These are phyloP conservation scores for Ianthella basta DNA, from an alignment of 37 sponge, comb jelly and placozoan genomes.

Conservation along the genomic window DNA sequence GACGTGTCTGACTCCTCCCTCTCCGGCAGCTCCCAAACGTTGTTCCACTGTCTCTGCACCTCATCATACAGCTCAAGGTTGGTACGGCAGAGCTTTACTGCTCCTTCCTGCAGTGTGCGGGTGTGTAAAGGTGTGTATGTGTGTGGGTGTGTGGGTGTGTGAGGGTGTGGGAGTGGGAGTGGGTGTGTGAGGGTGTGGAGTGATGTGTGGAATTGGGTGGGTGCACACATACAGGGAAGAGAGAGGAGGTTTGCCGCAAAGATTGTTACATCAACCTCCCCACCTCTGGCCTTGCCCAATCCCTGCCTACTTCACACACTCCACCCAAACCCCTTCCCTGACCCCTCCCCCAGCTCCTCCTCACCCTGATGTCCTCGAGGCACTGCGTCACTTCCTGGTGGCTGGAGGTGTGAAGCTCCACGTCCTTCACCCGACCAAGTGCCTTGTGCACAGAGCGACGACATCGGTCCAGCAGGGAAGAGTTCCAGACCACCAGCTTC, in stretches of 20 bases:
- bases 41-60: constrained; percentile 37
- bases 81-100: constrained; percentile 29
- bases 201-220: neutral
- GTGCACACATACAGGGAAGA: no score
- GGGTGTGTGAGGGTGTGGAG: neutral
- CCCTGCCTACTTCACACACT: neutral
- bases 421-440: constrained; percentile 45
- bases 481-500: constrained; percentile 70
- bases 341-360: no score
- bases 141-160: constrained; percentile 21
- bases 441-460: constrained; percentile 44
- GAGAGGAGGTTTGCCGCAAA: no score
- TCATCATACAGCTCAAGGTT: constrained; percentile 32
- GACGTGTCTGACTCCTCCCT: constrained; percentile 28
- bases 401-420: constrained; percentile 71
- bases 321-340: no score
- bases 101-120: constrained; percentile 21
- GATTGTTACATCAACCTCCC: neutral
- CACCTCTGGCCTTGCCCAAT: neutral
- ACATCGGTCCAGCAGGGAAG: constrained; percentile 34
- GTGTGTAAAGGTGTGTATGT: constrained; percentile 11
- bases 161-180: constrained; percentile 6
- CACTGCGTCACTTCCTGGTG: constrained; percentile 75
- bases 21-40: constrained; percentile 39
- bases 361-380: constrained; percentile 74